A percentile compares a stretch with the other conserved stretches of the same genome.
Evolutionary conservation across 2,113 vertebrate species (phyloP).

Genomic region (Brachypteracias leptosomus): DNA sequence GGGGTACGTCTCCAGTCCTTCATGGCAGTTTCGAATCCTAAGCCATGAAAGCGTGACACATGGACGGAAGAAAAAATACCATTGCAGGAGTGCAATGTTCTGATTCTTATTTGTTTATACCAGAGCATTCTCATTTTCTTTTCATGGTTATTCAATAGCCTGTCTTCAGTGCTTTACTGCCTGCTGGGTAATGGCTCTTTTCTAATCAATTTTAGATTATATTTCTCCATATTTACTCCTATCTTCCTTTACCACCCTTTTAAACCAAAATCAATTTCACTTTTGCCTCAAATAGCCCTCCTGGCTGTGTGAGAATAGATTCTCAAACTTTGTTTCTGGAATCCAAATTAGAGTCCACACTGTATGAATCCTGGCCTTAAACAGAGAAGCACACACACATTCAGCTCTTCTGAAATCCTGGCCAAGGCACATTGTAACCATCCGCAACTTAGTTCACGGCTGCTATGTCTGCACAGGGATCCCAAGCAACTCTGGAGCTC

Average conservation of each 20-base stretch:
- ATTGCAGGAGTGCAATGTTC: not conserved
- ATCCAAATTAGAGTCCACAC: not conserved
- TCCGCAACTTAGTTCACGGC: not conserved
- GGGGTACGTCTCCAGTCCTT: not conserved
- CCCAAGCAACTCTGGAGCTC: not conserved
- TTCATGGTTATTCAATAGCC: not conserved
- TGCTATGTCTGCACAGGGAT: not conserved
- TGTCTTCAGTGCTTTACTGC: not conserved
- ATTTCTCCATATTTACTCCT: not conserved
- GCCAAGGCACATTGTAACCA: not conserved
- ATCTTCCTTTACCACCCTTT: not conserved
- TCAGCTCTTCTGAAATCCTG: not conserved
- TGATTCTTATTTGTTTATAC: not conserved
- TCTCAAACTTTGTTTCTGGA: not conserved
- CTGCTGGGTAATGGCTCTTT: slow-evolving; percentile 1
- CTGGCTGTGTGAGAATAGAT: not conserved
- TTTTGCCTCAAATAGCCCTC: not conserved
- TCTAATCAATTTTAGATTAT: slow-evolving; percentile 37
- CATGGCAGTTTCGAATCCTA: not conserved
- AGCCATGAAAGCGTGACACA: not conserved
- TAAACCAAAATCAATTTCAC: slow-evolving; percentile 28
- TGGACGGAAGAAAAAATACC: not conserved
- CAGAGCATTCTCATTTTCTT: not conserved
- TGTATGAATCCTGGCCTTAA: not conserved
- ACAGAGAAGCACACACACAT: not conserved